Conservation (phyloP, 2,888 invertebrate species). For the Orchestes rusci region DNA sequence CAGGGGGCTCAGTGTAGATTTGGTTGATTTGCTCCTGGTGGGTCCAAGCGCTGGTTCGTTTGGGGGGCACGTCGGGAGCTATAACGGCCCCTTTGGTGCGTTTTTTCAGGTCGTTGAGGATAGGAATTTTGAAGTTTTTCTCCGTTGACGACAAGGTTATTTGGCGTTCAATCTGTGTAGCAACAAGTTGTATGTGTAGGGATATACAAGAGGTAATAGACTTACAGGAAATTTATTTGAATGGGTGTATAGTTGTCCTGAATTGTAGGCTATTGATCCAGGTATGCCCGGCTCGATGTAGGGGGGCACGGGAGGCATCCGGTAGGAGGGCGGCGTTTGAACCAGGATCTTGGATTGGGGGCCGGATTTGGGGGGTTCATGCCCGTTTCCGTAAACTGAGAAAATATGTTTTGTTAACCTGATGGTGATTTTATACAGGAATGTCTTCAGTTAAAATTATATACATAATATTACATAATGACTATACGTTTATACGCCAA, state of each 20-base stretch:
- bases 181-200: conserved; percentile 8
- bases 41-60: conserved; percentile 67
- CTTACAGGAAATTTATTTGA: conserved; percentile 75
- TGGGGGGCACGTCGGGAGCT: conserved; percentile 69
- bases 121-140: conserved; percentile 71
- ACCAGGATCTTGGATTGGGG: conserved; percentile 12
- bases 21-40: conserved; percentile 42
- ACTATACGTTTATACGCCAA: too few species aligned
- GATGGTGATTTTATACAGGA: too few species aligned
- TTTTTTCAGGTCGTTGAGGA: conserved; percentile 66
- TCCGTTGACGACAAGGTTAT: conserved; percentile 67
- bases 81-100: conserved; percentile 51
- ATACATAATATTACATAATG: too few species aligned
- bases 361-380: conserved; percentile 13
- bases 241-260: conserved; percentile 56
- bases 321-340: conserved; percentile 23
- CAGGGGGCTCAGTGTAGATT: conserved; percentile 29
- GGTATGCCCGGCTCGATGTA: conserved; percentile 52
- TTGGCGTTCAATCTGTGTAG: conserved; percentile 69
- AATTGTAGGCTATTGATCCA: conserved; percentile 45
- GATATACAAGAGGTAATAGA: too few species aligned
- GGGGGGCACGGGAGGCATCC: conserved; percentile 59
- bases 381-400: conserved; percentile 21
- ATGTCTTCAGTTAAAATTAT: too few species aligned
- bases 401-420: not conserved